Base-by-base conservation (phyloP, 53 echinoderm and acorn worm genomes). In the Temnopleurus reevesii region DNA sequence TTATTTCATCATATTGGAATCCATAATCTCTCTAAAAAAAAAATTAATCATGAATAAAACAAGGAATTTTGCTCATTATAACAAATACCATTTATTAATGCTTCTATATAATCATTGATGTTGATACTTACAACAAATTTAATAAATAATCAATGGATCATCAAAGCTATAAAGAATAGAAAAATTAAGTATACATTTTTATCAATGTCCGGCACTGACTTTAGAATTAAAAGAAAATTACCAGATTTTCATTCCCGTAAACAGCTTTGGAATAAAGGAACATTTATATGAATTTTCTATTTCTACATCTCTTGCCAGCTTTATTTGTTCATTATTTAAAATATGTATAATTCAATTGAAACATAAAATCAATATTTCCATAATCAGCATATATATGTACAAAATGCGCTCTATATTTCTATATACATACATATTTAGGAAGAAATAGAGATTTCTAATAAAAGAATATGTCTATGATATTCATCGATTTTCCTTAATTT, bases 141-240 rank as follows among this genome's bases (percentile, higher is more conserved):
- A 12, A 49, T 49, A 17, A 17, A n/a, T 8, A 49, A 49, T 13
- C 49, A 49, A 49, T 49, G 12, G 12, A 0, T 1, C 49, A 12
- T 49, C 17, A 49, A 49, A 49, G 49, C 49, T 49, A 49, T 12
- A 61, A 61, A 61, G 27, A n/a, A 41, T 71, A 71, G n/a, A 34
- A 41, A 38, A 13, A 41, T 23, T 23, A 71, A 2, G 36, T 9
- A 49, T 1, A 38, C 15, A 38, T 71, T 71, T 2, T 15, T 10
- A 71, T 71, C 71, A 71, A 71, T 71, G 71, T 71, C 71, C 71
- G 38, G 71, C 71, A 71, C 71, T 71, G 71, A 71, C 41, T 21
- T 71, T 4, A 18, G 21, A 71, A n/a, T 23, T 23, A 38, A 38
- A 8, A 71, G 38, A 71, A 71, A 71, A 71, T 71, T 26, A 71